Percentiles rank a stretch among this genome's conserved stretches.
Conservation (phyloP, 2,797 vertebrate species). For the Eutrigla gurnardus region DNA sequence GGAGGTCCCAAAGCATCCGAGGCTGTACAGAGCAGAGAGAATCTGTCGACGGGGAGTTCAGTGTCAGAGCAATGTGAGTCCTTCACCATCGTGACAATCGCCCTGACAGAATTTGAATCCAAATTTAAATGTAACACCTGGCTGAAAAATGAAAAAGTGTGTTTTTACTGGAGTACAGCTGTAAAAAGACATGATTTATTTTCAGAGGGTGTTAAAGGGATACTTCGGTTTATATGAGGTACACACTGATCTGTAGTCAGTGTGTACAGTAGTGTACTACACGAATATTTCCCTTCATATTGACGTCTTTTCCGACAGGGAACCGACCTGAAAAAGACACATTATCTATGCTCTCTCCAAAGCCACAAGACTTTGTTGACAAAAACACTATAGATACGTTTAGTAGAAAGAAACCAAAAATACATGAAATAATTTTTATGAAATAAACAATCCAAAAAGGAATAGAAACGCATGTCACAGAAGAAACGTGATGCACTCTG, state of each 20-base stretch:
- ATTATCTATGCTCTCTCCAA: too few species aligned
- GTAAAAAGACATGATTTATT: neutral
- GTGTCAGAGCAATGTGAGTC: constrained; percentile 81
- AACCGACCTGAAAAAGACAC: too few species aligned
- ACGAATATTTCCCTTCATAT: too few species aligned
- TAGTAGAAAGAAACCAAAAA: too few species aligned
- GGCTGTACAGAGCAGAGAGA: constrained; percentile 70
- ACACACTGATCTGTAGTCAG: too few species aligned
- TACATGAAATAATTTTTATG: too few species aligned
- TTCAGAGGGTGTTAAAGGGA: neutral
- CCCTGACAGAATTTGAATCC: neutral
- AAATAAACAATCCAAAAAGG: neutral
- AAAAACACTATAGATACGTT: too few species aligned
- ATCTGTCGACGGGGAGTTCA: constrained; percentile 63
- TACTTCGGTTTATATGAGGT: too few species aligned
- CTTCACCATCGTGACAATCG: neutral
- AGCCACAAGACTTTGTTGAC: too few species aligned
- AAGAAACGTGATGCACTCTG: neutral
- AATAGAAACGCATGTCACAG: neutral
- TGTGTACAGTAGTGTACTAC: too few species aligned
- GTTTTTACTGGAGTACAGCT: neutral
- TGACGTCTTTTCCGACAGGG: too few species aligned
- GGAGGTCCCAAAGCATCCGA: constrained; percentile 85
- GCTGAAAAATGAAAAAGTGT: too few species aligned
- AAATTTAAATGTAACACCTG: neutral